Percentiles rank a stretch among this genome's conserved stretches.
phyloP scores from a whole-genome alignment of 2,113 vertebrate species.

The Limnothrissa miodon region DNA sequence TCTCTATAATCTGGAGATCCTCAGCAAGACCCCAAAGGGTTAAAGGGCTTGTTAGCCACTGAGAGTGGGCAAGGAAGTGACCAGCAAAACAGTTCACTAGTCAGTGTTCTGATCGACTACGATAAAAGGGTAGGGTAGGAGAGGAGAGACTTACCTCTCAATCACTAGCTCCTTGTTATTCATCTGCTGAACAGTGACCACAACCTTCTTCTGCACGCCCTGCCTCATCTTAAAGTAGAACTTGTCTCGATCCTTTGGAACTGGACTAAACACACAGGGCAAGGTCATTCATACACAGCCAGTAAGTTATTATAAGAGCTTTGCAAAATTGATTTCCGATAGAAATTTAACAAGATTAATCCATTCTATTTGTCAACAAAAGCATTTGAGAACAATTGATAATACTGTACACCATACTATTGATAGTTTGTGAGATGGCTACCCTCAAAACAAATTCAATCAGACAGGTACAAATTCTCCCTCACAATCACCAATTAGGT shows the following conservation, averaged over 20 bases:
- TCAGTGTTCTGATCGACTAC: not conserved
- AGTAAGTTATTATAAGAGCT: not conserved
- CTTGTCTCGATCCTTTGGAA: constrained; percentile 97
- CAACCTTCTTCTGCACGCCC: constrained; percentile 90
- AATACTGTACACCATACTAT: too few relatives aligned
- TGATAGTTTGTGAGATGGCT: too few relatives aligned
- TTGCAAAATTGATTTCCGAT: too few relatives aligned
- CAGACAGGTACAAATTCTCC: not conserved
- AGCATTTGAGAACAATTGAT: too few relatives aligned
- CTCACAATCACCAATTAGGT: not conserved
- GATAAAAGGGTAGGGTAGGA: not conserved
- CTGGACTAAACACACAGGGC: constrained; percentile 71
- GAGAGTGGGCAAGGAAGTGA: not conserved
- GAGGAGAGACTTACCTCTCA: constrained; percentile 80
- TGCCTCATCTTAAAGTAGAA: constrained; percentile 96
- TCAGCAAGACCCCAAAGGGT: too few relatives aligned
- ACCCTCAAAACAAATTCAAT: not conserved
- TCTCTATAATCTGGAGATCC: too few relatives aligned
- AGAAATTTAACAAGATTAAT: too few relatives aligned
- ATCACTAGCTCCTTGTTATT: constrained; percentile 93
- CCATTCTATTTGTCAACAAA: too few relatives aligned
- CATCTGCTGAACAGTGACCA: constrained; percentile 91
- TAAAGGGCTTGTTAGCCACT: not conserved
- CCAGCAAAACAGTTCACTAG: not conserved
- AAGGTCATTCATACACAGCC: not conserved